Percentiles rank a stretch among this genome's conserved stretches.
Conservation (phyloP, 1,140 invertebrate genomes). For the Ditylenchus dipsaci region DNA sequence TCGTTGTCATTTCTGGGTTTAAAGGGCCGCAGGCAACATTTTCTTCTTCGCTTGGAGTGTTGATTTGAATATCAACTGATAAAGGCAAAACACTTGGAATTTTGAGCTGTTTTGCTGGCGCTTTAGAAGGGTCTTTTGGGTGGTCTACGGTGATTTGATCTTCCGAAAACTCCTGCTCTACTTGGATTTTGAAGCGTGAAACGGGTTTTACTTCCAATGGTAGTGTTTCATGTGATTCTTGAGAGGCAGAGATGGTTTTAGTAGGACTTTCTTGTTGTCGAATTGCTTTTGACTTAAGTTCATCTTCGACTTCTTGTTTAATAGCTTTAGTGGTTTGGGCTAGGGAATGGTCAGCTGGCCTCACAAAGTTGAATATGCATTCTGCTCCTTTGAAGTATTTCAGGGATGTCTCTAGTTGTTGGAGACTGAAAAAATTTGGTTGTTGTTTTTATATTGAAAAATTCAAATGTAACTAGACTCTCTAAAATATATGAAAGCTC, state of each 20-base stretch:
- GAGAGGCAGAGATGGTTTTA: too few species aligned
- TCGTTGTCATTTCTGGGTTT: not conserved
- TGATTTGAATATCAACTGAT: too few species aligned
- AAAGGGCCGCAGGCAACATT: not conserved
- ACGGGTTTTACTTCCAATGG: too few species aligned
- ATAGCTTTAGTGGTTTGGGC: not conserved
- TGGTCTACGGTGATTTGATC: not conserved
- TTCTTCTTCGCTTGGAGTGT: too few species aligned
- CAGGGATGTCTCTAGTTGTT: not conserved
- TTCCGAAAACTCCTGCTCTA: not conserved
- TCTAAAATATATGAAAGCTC: too few species aligned
- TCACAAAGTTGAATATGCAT: constrained; percentile 8
- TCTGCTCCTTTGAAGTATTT: not conserved
- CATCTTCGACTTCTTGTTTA: not conserved
- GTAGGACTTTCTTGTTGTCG: not conserved
- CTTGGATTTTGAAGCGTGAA: not conserved
- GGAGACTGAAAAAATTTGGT: not conserved
- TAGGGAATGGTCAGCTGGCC: constrained; percentile 5
- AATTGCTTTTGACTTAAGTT: not conserved
- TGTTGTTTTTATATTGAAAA: too few species aligned
- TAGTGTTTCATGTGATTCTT: too few species aligned
- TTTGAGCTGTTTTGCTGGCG: too few species aligned
- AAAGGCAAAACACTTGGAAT: too few species aligned
- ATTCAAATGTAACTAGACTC: too few species aligned
- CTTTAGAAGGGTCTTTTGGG: too few species aligned